Percentiles rank a stretch among this genome's conserved stretches.
phyloP scores from a whole-genome alignment of 2,113 vertebrate genomes.

The Numenius arquata region DNA sequence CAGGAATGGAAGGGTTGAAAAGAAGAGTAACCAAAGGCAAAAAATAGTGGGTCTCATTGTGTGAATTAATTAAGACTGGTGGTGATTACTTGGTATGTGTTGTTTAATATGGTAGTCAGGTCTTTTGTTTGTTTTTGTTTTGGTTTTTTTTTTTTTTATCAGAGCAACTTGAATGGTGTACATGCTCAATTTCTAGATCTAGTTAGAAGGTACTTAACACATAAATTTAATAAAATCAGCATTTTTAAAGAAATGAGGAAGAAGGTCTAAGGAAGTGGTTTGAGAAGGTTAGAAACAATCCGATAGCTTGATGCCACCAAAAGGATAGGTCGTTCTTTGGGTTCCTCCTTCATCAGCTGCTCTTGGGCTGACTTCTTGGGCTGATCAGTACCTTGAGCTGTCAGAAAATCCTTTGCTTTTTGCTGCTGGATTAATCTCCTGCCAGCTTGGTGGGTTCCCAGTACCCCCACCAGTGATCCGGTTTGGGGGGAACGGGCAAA shows the following conservation, averaged over 20 bases:
- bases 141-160: not conserved
- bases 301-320: not conserved
- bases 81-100: not conserved
- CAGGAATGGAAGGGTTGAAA: not conserved
- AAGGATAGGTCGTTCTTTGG: not conserved
- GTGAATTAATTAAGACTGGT: not conserved
- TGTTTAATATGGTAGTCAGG: not conserved
- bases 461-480: not conserved
- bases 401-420: not conserved
- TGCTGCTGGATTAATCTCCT: not conserved
- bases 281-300: not conserved
- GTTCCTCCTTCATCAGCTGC: not conserved
- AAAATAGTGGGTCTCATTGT: not conserved
- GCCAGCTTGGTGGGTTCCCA: not conserved
- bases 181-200: not conserved
- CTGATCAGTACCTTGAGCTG: not conserved
- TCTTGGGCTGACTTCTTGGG: not conserved
- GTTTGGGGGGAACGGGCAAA: not conserved
- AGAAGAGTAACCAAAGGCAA: not conserved
- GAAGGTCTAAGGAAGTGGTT: not conserved
- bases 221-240: fast-evolving
- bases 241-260: too few species aligned
- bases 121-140: not conserved
- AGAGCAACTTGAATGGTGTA: not conserved
- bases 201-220: not conserved